Conservation (phyloP, 2,113 vertebrate genomes). For the Geothlypis trichas region DNA sequence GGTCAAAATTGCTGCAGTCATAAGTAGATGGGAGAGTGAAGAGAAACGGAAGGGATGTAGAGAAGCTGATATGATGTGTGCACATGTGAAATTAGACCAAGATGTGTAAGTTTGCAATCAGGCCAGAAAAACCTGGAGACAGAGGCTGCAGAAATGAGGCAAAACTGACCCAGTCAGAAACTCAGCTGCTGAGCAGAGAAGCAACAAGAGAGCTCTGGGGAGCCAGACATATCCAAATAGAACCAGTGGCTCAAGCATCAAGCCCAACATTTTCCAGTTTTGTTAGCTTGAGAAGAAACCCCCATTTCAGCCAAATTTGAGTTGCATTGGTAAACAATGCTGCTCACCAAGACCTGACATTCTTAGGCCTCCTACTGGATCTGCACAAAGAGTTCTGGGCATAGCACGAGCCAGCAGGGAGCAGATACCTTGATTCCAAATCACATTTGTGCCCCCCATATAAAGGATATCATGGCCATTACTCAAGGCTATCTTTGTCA, state of each 20-base stretch:
- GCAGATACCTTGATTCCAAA: not conserved
- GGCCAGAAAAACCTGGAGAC: not conserved
- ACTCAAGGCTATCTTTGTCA: not conserved
- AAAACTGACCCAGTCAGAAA: not conserved
- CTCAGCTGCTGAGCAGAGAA: not conserved
- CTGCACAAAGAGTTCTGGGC: not conserved
- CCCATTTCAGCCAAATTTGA: not conserved
- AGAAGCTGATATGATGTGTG: not conserved
- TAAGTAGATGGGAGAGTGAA: not conserved
- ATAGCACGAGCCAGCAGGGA: not conserved
- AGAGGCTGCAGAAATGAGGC: not conserved
- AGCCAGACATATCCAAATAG: not conserved
- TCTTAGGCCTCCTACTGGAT: not conserved
- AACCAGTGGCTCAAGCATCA: not conserved
- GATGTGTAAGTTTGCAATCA: not conserved
- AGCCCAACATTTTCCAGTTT: not conserved
- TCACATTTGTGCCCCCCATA: accelerated
- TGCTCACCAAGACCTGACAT: not conserved
- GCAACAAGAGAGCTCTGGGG: not conserved
- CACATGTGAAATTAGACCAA: not conserved
- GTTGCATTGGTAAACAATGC: not conserved
- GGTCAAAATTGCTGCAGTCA: not conserved
- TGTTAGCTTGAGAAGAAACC: not conserved
- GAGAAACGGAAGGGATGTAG: not conserved
- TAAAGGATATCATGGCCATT: not conserved